Evolutionary conservation across 2,888 invertebrate genomes (phyloP), one percentile per base, ranked within the genome.

Genomic region (Thereva unica): DNA sequence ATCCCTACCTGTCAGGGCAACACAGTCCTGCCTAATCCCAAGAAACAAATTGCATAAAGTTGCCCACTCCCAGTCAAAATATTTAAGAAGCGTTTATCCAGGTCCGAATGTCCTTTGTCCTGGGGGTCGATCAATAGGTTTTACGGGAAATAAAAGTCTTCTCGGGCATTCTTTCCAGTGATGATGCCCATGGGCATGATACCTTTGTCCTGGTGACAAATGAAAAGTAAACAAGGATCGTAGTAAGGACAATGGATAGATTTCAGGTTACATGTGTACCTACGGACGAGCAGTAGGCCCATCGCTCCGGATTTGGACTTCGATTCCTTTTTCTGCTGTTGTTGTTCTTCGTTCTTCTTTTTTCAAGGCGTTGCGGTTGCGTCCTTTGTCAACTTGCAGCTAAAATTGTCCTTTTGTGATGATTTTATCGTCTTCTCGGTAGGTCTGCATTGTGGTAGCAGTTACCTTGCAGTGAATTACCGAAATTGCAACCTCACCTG

Each of bases 31-130:
- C 41, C 49, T 65, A 65, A 65, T 65, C 65, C 56, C 35, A 56
- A 54, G 47, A 67, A 67, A 67, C 63, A 67, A 67, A 67, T 67
- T 67, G 63, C 63, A 63, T 63, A 67, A 63, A 63, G 38, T 67
- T 67, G 63, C 55, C 55, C 67, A 67, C 63, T 63, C 38, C 44
- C 63, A 67, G 67, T 67, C 67, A 67, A 63, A 67, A 67, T 63
- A 67, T 67, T 67, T 67, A 55, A 65, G 65, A 65, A 56, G 34
- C 56, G 65, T 65, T 56, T 65, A 56, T 65, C 64, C 64, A 54
- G 61, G 61, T 38, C 53, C 61, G 37, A 61, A 23, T 61, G 50
- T 61, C 61, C 61, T 50, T 61, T 61, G 49, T 61, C 40, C 50
- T 41, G 23, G 5, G 23, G 61, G 9, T 49, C 61, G 57, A 61